Base-by-base conservation (phyloP, 1,140 invertebrate genomes). In the Cryptotermes secundus region DNA sequence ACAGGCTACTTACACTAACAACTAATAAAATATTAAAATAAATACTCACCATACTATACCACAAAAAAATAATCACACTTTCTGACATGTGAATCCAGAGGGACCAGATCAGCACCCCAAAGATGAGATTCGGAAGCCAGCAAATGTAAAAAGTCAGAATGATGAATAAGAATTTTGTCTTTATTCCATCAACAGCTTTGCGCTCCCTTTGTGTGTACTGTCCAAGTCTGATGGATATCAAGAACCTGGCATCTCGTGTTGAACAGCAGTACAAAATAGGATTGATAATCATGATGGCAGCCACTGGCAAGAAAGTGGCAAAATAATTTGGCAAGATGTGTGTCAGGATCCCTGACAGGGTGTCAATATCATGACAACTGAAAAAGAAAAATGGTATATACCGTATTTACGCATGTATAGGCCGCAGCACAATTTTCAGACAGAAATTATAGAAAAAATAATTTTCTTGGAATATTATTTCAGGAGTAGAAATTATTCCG, bases 61-160 rank as follows among this genome's bases (percentile, higher is more conserved):
- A 96, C 38, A 95, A 88, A 83, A 89, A 90, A 79, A 95, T 92
- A n/a, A 96, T 92, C 22, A 93, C 89, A 87, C 91, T 92, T 22
- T 92, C 89, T 9, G 95, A 95, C 82, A 96, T 90, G 84, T 94
- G 89, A 86, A 94, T 93, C 95, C 95, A 96, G 84, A 94, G 90
- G 1, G 92, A 93, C 95, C 95, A 96, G 12, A 96, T 87, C 22
- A 96, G 87, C 81, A 96, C 88, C 16, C 94, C 95, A 88, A 95
- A 96, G 12, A 96, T 90, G 31, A 96, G 88, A 90, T 96, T 96
- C 22, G 96, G 95, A 72, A 95, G 85, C 96, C 96, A 96, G 87
- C 96, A 96, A 34, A 96, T 85, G 87, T 95, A 96, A 89, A 96
- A 96, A 6, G 94, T 94, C 2, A 94, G 87, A 89, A 95, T 96